These are phyloP conservation scores for Antechinus stuartii DNA, from an alignment of 2,113 vertebrate species.

Conservation along the genomic window DNA sequence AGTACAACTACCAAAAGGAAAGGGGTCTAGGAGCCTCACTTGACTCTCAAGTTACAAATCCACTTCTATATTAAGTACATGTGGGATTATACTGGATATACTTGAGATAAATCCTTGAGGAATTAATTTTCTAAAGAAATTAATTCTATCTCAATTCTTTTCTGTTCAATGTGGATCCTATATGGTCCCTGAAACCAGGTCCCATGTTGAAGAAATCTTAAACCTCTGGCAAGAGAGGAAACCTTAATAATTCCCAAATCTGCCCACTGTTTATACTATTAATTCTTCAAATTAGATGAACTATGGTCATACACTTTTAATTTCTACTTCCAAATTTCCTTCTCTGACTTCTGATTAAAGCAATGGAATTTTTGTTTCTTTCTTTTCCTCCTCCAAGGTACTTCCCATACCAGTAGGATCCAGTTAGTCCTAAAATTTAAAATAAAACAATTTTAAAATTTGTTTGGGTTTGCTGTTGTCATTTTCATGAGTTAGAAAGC, in stretches of 20 bases:
- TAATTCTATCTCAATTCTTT: background rate
- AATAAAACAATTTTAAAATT: background rate
- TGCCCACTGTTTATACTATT: no score
- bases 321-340: background rate
- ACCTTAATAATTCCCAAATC: background rate
- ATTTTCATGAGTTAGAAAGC: background rate
- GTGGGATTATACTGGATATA: background rate
- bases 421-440: background rate
- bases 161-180: background rate
- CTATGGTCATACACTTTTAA: background rate
- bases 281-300: background rate
- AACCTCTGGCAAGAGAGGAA: background rate
- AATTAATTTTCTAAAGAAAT: background rate
- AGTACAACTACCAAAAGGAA: background rate
- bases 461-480: background rate
- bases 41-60: background rate
- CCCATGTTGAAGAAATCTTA: fast-evolving
- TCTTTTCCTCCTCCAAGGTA: background rate
- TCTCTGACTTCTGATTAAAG: background rate
- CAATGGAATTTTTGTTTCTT: background rate
- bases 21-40: background rate
- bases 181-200: background rate
- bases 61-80: background rate
- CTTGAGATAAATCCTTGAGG: fast-evolving
- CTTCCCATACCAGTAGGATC: background rate